Conservation (phyloP, 2,888 invertebrate genomes). For the Aplocera efformata region DNA sequence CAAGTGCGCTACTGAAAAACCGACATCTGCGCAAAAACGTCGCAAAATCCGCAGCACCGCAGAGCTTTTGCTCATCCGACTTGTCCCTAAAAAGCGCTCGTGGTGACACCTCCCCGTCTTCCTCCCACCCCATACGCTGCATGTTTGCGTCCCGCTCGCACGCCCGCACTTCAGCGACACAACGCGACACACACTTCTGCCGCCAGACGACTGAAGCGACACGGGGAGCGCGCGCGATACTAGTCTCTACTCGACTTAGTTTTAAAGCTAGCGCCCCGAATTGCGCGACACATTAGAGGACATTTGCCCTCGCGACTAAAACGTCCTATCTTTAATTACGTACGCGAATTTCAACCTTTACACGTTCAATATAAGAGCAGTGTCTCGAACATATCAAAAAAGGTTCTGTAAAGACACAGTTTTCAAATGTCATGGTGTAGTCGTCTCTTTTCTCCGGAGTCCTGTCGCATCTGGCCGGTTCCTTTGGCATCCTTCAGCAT, state of each 20-base stretch:
- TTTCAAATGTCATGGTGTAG: conserved; percentile 79
- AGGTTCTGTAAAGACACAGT: conserved; percentile 76
- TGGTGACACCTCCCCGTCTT: conserved; percentile 76
- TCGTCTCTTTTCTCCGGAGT: conserved; percentile 79
- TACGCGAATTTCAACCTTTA: conserved; percentile 37
- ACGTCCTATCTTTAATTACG: conserved; percentile 38
- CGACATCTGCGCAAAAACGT: conserved; percentile 64
- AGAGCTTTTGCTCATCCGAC: conserved; percentile 61
- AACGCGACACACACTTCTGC: conserved; percentile 64
- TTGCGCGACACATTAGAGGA: conserved; percentile 78
- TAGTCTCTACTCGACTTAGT: conserved; percentile 50
- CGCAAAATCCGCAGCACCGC: conserved; percentile 59
- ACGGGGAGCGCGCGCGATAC: conserved; percentile 44
- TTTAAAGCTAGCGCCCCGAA: conserved; percentile 65
- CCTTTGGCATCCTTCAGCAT: conserved; percentile 77
- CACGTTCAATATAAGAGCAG: background rate
- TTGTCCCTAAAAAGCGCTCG: conserved; percentile 70
- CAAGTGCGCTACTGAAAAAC: conserved; percentile 47
- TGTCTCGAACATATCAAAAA: conserved; percentile 31
- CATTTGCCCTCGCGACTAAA: conserved; percentile 45
- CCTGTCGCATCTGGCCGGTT: conserved; percentile 77
- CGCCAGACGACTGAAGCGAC: conserved; percentile 60
- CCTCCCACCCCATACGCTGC: conserved; percentile 53
- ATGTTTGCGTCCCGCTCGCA: conserved; percentile 60
- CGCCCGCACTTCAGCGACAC: conserved; percentile 64